A percentile compares a stretch with the other conserved stretches of the same genome.
phyloP scores from a whole-genome alignment of 2,113 vertebrate genomes.

The Chrysemys picta region DNA sequence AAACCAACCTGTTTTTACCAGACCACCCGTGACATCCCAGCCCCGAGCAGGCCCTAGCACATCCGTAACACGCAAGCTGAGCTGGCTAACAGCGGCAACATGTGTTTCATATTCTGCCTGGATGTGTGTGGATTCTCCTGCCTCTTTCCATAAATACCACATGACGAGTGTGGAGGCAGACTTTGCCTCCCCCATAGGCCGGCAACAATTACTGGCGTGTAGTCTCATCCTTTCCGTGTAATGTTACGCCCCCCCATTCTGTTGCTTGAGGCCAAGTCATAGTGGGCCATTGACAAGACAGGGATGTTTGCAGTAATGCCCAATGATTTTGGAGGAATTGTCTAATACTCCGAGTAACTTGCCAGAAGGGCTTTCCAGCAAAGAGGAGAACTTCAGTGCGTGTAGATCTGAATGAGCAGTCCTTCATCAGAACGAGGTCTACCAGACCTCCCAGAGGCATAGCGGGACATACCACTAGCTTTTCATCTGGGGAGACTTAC shows the following conservation, averaged over 20 bases:
- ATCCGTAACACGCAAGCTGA: not conserved
- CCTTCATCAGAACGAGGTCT: not conserved
- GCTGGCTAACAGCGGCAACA: not conserved
- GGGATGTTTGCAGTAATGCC: not conserved
- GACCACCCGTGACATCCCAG: too few relatives aligned
- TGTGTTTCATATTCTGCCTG: not conserved
- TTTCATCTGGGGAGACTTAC: not conserved
- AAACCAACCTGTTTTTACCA: not conserved
- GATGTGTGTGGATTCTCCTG: not conserved
- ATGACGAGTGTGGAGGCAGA: not conserved
- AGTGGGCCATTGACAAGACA: not conserved
- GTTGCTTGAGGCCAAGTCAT: not conserved
- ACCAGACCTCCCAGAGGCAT: too few relatives aligned
- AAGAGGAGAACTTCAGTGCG: not conserved
- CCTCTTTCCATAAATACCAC: not conserved
- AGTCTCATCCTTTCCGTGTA: not conserved
- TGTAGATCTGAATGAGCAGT: not conserved
- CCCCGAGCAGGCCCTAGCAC: not conserved
- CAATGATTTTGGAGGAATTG: not conserved
- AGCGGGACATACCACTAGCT: not conserved
- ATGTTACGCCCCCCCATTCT: not conserved
- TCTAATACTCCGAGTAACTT: not conserved
- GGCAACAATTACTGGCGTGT: not conserved
- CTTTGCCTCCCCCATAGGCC: not conserved
- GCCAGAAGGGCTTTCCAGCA: not conserved